phyloP scores from a whole-genome alignment of 2,888 invertebrate species.

The Drosophila paranaensis region DNA sequence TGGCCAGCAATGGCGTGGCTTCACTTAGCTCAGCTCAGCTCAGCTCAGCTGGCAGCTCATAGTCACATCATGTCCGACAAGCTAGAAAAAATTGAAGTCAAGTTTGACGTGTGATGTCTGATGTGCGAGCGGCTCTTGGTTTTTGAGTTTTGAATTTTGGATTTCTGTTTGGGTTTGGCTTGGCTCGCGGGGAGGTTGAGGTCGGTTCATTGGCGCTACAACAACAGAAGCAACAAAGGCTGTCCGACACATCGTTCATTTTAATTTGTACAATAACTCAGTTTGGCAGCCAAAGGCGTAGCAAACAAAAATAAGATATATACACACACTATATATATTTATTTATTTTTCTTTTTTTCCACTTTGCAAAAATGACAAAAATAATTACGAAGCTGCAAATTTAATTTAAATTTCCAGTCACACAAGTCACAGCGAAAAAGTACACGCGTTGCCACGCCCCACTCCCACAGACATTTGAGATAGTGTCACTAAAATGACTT shows the following conservation, averaged over 20 bases:
- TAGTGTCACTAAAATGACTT: constrained; percentile 79
- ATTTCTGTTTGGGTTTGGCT: constrained; percentile 18
- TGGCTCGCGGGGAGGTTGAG: constrained; percentile 6
- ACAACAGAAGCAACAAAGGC: constrained; percentile 48
- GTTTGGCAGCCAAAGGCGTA: constrained; percentile 52
- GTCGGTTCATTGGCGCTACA: constrained; percentile 56
- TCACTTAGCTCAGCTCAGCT: background rate
- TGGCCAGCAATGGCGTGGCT: constrained; percentile 7
- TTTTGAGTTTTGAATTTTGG: constrained; percentile 9
- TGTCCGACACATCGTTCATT: constrained; percentile 81
- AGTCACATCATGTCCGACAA: constrained; percentile 76
- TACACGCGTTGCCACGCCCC: constrained; percentile 34
- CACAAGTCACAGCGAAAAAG: constrained; percentile 59
- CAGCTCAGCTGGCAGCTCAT: constrained; percentile 54
- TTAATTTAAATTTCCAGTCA: constrained; percentile 83
- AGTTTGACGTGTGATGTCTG: constrained; percentile 64
- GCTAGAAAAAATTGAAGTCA: constrained; percentile 67
- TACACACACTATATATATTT: constrained; percentile 6
- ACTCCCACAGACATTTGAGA: constrained; percentile 31
- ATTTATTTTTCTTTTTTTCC: constrained; percentile 4
- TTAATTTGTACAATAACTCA: constrained; percentile 79
- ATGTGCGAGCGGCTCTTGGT: constrained; percentile 31
- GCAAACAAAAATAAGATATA: constrained; percentile 13
- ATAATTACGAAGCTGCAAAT: constrained; percentile 59
- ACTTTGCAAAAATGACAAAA: constrained; percentile 54